Conservation (phyloP, 1,140 invertebrate genomes). For the Phenacoccus solenopsis region DNA sequence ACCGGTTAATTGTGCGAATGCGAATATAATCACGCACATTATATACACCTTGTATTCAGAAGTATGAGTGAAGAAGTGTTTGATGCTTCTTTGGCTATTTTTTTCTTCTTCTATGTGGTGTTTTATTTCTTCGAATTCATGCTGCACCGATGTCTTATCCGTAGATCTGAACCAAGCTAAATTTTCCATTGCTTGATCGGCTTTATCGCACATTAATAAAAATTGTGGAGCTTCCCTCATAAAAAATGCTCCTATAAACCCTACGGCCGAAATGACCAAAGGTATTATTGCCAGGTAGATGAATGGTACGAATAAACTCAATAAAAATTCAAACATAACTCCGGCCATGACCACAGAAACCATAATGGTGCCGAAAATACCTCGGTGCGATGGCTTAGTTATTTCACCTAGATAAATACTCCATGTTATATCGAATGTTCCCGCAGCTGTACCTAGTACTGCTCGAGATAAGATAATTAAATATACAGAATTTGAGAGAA, state of each 20-base stretch:
- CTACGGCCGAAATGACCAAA: background rate
- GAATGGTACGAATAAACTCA: background rate
- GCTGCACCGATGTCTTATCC: constrained; percentile 21
- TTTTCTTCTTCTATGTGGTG: background rate
- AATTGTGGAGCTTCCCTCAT: background rate
- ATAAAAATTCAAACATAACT: constrained; percentile 49
- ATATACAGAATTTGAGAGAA: background rate
- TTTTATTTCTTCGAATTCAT: constrained; percentile 18
- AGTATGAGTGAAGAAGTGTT: background rate
- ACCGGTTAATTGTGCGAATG: background rate
- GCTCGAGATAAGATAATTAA: background rate
- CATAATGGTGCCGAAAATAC: constrained; percentile 51
- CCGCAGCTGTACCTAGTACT: constrained; percentile 47
- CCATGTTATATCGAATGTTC: constrained; percentile 57
- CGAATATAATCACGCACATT: background rate
- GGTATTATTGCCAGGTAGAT: background rate
- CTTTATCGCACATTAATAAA: background rate
- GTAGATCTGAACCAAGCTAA: constrained; percentile 49
- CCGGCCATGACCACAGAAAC: constrained; percentile 65
- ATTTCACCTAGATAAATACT: constrained; percentile 81
- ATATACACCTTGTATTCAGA: background rate
- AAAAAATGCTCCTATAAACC: background rate
- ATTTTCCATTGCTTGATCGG: constrained; percentile 29
- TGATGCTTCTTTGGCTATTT: background rate
- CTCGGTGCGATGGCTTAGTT: constrained; percentile 28